Evolutionary conservation across 2,113 vertebrate species (phyloP).

Genomic region (Cyphomyrus plagiostoma): DNA sequence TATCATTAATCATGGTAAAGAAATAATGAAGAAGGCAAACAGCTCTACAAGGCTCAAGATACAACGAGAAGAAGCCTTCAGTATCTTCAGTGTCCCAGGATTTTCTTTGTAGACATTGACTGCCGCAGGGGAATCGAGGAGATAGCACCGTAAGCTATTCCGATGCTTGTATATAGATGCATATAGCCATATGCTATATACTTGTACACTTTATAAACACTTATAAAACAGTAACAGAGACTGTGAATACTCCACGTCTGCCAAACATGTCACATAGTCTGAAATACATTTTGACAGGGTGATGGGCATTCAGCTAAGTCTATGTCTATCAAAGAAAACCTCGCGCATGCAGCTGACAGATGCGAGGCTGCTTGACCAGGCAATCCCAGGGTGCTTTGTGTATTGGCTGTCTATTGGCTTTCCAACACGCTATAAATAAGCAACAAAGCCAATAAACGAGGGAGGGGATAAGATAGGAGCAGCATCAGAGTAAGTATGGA

Average conservation of each 20-base stretch:
- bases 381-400: conserved; percentile 75
- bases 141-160: not conserved
- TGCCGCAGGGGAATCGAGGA: conserved; percentile 37
- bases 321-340: conserved; percentile 82
- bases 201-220: not conserved
- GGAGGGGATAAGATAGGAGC: conserved; percentile 66
- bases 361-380: conserved; percentile 71
- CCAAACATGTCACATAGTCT: conserved; percentile 18
- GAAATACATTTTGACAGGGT: conserved; percentile 25
- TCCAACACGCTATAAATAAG: conserved; percentile 50
- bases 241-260: not conserved
- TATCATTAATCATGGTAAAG: conserved; percentile 68
- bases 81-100: conserved; percentile 78
- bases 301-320: conserved; percentile 36
- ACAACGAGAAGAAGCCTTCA: conserved; percentile 75
- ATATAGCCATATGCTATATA: not conserved
- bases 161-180: not conserved
- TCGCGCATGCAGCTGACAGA: conserved; percentile 73
- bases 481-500: conserved; percentile 77
- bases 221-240: conserved; percentile 16
- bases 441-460: conserved; percentile 78
- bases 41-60: conserved; percentile 66
- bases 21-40: conserved; percentile 69
- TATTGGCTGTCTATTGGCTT: conserved; percentile 55
- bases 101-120: conserved; percentile 85